Percentiles rank a stretch among this genome's conserved stretches.
phyloP scores from a whole-genome alignment of 2,113 vertebrate species.

The Ascaphus truei region DNA sequence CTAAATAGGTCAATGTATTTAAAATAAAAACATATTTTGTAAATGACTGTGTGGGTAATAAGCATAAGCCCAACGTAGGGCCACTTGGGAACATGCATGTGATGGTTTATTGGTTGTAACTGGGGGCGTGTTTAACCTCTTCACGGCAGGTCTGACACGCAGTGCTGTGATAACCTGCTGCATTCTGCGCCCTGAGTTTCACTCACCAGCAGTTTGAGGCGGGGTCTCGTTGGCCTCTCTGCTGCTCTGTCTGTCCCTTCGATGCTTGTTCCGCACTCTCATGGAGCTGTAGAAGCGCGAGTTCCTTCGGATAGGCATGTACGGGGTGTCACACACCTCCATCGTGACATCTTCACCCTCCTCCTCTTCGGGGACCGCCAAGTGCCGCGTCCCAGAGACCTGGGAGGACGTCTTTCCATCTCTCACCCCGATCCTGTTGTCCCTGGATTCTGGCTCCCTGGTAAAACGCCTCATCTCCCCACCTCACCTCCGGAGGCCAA shows the following conservation, averaged over 20 bases:
- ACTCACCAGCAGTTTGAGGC: slow-evolving; percentile 54
- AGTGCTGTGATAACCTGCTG: too few species aligned
- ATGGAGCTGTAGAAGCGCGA: slow-evolving; percentile 61
- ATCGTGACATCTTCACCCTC: slow-evolving; percentile 27
- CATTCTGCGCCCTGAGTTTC: too few species aligned
- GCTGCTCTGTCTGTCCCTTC: neutral
- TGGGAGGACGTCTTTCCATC: neutral
- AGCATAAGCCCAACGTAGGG: too few species aligned
- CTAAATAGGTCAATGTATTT: too few species aligned
- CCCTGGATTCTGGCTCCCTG: neutral
- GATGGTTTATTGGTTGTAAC: too few species aligned
- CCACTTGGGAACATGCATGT: too few species aligned
- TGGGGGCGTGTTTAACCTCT: too few species aligned
- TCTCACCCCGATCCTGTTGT: neutral
- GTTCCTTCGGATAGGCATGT: slow-evolving; percentile 57
- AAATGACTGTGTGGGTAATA: too few species aligned
- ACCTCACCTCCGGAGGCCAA: neutral
- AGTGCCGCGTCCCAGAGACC: slow-evolving; percentile 8
- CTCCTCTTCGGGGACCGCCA: slow-evolving; percentile 37
- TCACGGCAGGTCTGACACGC: too few species aligned
- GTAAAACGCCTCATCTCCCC: slow-evolving; percentile 21
- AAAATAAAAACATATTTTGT: too few species aligned
- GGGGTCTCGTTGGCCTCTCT: neutral
- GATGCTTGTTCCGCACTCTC: slow-evolving; percentile 42
- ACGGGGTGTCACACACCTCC: slow-evolving; percentile 9